Percentiles rank a stretch among this genome's conserved stretches.
Evolutionary conservation across 2,888 invertebrate species (phyloP).

Genomic region (Epicampocera succincta): DNA sequence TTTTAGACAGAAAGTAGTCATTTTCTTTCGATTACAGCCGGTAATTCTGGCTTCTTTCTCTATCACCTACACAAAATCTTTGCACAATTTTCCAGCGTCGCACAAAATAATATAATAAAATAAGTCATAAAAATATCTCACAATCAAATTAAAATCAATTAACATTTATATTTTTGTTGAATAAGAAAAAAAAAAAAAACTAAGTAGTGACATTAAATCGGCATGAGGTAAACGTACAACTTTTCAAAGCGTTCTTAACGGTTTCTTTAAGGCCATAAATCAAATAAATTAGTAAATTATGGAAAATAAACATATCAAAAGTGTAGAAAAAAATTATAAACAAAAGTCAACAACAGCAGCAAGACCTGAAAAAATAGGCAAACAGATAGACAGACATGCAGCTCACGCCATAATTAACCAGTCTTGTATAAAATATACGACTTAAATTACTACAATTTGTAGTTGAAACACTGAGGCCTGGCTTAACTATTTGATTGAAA

Average conservation of each 20-base stretch:
- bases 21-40: too few species aligned
- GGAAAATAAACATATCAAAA: constrained; percentile 13
- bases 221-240: constrained; percentile 5
- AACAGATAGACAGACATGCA: constrained; percentile 5
- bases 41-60: too few species aligned
- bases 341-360: constrained; percentile 19
- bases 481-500: background rate
- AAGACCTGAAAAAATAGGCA: constrained; percentile 2
- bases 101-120: too few species aligned
- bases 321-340: constrained; percentile 8
- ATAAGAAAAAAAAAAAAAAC: constrained; percentile 26
- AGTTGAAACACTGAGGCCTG: constrained; percentile 16
- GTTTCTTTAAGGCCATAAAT: constrained; percentile 52
- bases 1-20: too few species aligned
- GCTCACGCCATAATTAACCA: constrained; percentile 58
- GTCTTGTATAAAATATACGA: constrained; percentile 49
- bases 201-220: constrained; percentile 52
- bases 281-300: constrained; percentile 32
- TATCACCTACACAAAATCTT: too few species aligned
- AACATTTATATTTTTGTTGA: background rate
- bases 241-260: constrained; percentile 31
- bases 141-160: too few species aligned
- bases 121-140: background rate
- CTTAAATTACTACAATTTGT: constrained; percentile 21
- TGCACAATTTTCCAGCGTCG: too few species aligned